Conservation (phyloP, 2,888 invertebrate genomes). For the Apeira syringaria region DNA sequence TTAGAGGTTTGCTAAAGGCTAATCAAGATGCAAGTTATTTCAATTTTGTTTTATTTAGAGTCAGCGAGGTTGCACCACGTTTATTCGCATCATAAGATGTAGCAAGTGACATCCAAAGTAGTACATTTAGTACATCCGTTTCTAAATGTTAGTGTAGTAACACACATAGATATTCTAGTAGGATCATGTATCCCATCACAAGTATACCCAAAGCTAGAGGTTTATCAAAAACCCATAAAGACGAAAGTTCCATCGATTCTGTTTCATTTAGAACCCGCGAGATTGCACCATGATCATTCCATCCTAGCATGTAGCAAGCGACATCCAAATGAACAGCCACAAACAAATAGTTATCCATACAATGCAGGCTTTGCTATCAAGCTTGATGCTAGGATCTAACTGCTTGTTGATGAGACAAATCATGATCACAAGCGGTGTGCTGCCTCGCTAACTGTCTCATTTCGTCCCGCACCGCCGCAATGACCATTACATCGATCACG, state of each 20-base stretch:
- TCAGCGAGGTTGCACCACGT: no score
- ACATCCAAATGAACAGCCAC: constrained; percentile 47
- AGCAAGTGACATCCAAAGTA: no score
- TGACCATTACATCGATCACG: constrained; percentile 46
- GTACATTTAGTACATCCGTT: no score
- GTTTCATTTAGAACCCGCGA: constrained; percentile 11
- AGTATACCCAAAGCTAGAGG: no score
- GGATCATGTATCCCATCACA: no score
- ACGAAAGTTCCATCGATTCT: no score
- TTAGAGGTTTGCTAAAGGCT: not conserved
- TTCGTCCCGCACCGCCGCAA: constrained; percentile 30
- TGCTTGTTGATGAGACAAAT: constrained; percentile 57
- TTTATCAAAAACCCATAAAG: no score
- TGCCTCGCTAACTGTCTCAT: constrained; percentile 54
- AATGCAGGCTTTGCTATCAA: constrained; percentile 56
- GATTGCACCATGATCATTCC: constrained; percentile 47
- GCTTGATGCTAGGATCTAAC: constrained; percentile 63
- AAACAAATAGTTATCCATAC: constrained; percentile 46
- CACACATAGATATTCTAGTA: no score
- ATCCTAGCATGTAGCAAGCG: constrained; percentile 66
- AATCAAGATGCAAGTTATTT: constrained; percentile 2
- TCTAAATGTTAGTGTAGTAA: no score
- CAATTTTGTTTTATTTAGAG: no score
- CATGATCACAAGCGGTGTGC: constrained; percentile 49
- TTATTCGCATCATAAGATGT: no score